phyloP scores from a whole-genome alignment of 2,797 vertebrate genomes.

The Aphelocoma californica region DNA sequence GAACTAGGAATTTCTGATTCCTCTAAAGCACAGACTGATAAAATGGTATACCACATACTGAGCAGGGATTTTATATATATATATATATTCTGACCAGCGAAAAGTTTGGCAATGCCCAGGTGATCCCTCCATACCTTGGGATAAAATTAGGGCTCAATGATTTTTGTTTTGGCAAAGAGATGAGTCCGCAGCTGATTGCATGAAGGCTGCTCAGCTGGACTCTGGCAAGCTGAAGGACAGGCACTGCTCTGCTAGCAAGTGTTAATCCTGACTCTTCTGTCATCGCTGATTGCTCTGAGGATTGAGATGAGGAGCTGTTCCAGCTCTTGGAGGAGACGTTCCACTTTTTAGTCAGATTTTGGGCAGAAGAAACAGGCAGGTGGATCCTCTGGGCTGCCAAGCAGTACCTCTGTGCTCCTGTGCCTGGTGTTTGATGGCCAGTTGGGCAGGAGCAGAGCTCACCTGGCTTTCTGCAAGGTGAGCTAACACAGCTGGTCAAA shows the following conservation, averaged over 20 bases:
- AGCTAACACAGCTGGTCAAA: not conserved
- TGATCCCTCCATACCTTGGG: not conserved
- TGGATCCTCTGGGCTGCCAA: not conserved
- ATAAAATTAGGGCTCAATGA: not conserved
- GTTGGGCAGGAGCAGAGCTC: not conserved
- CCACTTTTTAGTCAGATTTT: not conserved
- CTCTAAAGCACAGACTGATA: not conserved
- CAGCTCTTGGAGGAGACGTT: not conserved
- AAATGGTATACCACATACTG: not conserved
- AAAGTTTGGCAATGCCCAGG: not conserved
- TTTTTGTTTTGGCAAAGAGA: not conserved
- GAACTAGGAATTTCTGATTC: not conserved
- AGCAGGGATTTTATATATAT: not conserved
- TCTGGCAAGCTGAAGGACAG: not conserved
- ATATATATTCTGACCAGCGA: not conserved
- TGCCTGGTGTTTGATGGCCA: not conserved
- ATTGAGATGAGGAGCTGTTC: not conserved
- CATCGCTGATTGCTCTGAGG: not conserved
- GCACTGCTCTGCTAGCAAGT: not conserved
- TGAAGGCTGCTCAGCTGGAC: not conserved
- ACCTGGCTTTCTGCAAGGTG: not conserved
- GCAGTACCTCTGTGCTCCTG: not conserved
- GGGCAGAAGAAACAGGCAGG: not conserved
- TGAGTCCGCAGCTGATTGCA: not conserved
- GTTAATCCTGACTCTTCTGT: not conserved